These are phyloP conservation scores for Scomber japonicus DNA, from an alignment of 2,113 vertebrate genomes.

Conservation along the genomic window DNA sequence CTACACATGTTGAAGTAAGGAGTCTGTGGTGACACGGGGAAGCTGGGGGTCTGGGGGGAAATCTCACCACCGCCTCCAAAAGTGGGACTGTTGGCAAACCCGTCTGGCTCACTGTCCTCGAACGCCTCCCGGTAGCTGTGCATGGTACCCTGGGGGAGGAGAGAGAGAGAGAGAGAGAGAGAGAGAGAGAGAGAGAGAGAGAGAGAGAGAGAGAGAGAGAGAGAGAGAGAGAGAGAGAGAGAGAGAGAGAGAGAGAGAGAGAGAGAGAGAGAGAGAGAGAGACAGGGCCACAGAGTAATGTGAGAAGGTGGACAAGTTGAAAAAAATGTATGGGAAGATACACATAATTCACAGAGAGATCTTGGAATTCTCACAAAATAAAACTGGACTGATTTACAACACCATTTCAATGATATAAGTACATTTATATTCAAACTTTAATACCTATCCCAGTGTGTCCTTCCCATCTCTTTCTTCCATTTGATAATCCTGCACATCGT, in stretches of 20 bases:
- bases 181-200: neutral
- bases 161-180: neutral
- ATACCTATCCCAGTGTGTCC: too few species aligned
- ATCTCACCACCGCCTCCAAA: slow-evolving; percentile 88
- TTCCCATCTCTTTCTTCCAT: too few species aligned
- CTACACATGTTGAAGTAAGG: slow-evolving; percentile 83
- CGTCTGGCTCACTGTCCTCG: slow-evolving; percentile 88
- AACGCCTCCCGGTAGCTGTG: slow-evolving; percentile 96
- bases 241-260: neutral
- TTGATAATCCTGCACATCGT: too few species aligned
- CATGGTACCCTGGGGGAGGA: slow-evolving; percentile 85
- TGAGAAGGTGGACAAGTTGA: too few species aligned
- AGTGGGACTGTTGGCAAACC: slow-evolving; percentile 84
- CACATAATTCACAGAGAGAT: too few species aligned
- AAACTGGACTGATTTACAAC: too few species aligned
- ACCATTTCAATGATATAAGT: too few species aligned
- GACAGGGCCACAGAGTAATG: too few species aligned
- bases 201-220: neutral
- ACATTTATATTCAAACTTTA: too few species aligned
- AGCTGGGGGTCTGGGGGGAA: slow-evolving; percentile 80
- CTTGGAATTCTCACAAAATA: too few species aligned
- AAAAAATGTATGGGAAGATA: too few species aligned
- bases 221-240: neutral
- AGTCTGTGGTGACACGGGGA: slow-evolving; percentile 82
- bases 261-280: neutral